Percentiles rank a stretch among this genome's conserved stretches.
These are phyloP conservation scores for Tangara arthus DNA, from an alignment of 2,797 vertebrate genomes.

Conservation along the genomic window DNA sequence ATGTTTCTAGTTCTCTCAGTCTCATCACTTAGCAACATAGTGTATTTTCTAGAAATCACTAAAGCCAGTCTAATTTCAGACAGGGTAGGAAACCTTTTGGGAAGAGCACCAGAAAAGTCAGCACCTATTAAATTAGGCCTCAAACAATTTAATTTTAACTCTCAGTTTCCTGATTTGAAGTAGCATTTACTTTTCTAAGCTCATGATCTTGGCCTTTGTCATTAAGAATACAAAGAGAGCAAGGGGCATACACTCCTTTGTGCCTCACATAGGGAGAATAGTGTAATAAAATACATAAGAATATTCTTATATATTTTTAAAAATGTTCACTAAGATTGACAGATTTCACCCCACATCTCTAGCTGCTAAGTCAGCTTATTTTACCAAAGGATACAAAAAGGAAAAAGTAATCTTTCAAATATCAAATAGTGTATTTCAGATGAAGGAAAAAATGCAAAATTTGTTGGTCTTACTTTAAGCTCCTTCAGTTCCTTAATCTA, in stretches of 20 bases:
- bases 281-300: neutral
- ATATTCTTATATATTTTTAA: fast-evolving
- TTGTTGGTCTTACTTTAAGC: neutral
- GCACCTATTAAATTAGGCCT: neutral
- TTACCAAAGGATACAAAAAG: neutral
- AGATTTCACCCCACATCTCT: neutral
- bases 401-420: neutral
- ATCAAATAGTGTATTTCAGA: neutral
- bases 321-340: neutral
- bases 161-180: constrained; percentile 7
- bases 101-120: neutral
- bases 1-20: neutral
- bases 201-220: neutral
- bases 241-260: neutral
- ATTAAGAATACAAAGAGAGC: neutral
- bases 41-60: neutral
- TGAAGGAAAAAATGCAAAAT: neutral
- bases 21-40: neutral
- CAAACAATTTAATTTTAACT: neutral
- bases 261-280: fast-evolving
- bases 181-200: neutral
- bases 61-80: neutral
- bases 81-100: neutral
- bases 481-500: neutral
- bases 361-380: neutral